Conservation (phyloP, 1,140 invertebrate species). For the Bursaphelenchus mucronatus region DNA sequence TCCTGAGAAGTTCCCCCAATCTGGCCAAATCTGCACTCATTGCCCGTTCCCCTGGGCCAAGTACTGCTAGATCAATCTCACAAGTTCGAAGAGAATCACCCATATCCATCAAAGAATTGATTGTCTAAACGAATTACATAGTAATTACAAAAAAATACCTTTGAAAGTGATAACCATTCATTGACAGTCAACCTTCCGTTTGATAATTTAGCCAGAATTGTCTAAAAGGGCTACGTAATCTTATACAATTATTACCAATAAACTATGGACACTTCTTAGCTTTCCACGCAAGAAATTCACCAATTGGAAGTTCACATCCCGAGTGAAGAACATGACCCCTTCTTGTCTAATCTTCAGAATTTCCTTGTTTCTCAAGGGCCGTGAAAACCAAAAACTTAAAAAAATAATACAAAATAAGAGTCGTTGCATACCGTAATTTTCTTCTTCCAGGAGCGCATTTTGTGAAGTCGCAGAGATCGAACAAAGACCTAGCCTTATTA, state of each 20-base stretch:
- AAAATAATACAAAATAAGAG: background rate
- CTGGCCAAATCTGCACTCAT: conserved; percentile 14
- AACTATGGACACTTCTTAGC: conserved; percentile 38
- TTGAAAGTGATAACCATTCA: too few relatives aligned
- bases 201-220: too few relatives aligned
- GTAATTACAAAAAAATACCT: too few relatives aligned
- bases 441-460: conserved; percentile 35
- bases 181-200: too few relatives aligned
- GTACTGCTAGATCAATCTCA: background rate
- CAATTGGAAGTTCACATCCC: conserved; percentile 51
- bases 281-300: conserved; percentile 28
- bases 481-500: conserved; percentile 32
- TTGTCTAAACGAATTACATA: conserved; percentile 18
- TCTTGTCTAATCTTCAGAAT: conserved; percentile 44
- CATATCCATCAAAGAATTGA: conserved; percentile 29
- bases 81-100: conserved; percentile 19
- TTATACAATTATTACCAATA: conserved; percentile 32
- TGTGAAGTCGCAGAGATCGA: conserved; percentile 48
- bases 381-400: conserved; percentile 50
- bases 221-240: too few relatives aligned
- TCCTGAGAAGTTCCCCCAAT: conserved; percentile 16
- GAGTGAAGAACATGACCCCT: conserved; percentile 51
- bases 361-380: conserved; percentile 42
- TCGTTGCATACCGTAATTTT: conserved; percentile 28
- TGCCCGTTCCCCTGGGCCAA: conserved; percentile 3